phyloP scores from a whole-genome alignment of 2,113 vertebrate genomes.

The Rynchops niger region DNA sequence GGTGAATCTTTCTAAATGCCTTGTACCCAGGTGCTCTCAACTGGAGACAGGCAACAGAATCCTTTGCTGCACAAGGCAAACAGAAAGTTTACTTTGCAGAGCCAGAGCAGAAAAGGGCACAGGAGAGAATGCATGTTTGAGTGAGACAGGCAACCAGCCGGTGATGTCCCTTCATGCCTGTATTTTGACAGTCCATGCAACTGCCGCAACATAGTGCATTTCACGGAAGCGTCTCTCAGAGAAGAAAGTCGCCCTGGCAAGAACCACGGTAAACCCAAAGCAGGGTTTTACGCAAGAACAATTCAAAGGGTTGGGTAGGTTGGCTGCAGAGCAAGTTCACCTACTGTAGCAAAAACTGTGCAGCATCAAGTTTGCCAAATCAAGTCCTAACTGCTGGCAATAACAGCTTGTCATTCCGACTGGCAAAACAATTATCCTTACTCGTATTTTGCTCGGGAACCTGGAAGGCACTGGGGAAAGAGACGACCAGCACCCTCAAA shows the following conservation, averaged over 20 bases:
- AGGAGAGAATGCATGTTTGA: background rate
- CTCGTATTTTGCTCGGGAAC: background rate
- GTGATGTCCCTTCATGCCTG: background rate
- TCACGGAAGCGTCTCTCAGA: background rate
- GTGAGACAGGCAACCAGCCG: background rate
- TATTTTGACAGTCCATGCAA: background rate
- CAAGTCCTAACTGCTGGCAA: too few relatives aligned
- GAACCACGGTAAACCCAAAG: background rate
- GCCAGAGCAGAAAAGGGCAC: background rate
- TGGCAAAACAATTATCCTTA: background rate
- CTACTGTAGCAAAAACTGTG: background rate
- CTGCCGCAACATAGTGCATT: background rate
- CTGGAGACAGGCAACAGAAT: background rate
- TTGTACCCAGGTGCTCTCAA: background rate
- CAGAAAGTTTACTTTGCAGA: background rate
- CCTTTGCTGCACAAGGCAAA: background rate
- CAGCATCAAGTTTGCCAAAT: background rate
- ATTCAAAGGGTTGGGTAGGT: background rate
- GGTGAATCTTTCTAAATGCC: background rate
- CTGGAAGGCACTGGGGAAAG: background rate
- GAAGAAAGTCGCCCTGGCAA: background rate
- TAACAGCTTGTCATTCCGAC: background rate
- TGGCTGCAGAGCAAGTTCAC: background rate
- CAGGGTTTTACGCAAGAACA: background rate
- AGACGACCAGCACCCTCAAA: background rate